Base-by-base conservation (phyloP, 2,888 invertebrate genomes). In the Cantharis rustica region DNA sequence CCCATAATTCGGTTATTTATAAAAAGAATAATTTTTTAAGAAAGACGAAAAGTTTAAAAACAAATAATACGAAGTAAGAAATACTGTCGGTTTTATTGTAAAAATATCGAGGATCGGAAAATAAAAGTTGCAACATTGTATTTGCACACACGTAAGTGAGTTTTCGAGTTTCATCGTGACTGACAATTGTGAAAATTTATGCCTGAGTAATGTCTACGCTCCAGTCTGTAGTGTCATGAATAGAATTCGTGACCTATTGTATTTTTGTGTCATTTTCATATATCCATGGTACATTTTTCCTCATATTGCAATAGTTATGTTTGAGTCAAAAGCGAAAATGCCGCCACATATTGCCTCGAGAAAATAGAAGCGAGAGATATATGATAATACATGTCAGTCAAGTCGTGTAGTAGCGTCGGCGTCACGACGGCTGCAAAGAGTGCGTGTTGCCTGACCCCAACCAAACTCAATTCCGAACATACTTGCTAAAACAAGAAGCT, bases 381-480 rank as follows among this genome's bases (percentile, higher is more conserved):
- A 81, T 80, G 80, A 81, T 81, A 81, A 81, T 81, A 79, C 79
- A 79, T 78, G 80, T 81, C 81, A 81, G 80, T 80, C 80, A 80
- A 78, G 78, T 77, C 79, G 64, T 75, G 74, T 76, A 75, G 72
- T n/a, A 47, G 47, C 16, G 64, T 66, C 23, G 17, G 17, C 68
- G 68, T 68, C 16, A 71, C 63, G 64, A 71, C 71, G 64, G 71
- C 62, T 68, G 68, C 75, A 75, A 71, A 71, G 61, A 66, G 71
- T 71, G 71, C 71, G 62, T 61, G 69, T 64, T 61, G 27, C 69
- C 68, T 75, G 74, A 77, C 77, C 77, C 68, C 61, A 26, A 27
- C 63, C 31, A 64, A 73, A 70, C 64, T 73, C 64, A 69, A 71
- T 62, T 71, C 23, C 7, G 62, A 68, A 64, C 69, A 26, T 72